phyloP scores from a whole-genome alignment of 2,113 vertebrate species.

The Burhinus bistriatus region DNA sequence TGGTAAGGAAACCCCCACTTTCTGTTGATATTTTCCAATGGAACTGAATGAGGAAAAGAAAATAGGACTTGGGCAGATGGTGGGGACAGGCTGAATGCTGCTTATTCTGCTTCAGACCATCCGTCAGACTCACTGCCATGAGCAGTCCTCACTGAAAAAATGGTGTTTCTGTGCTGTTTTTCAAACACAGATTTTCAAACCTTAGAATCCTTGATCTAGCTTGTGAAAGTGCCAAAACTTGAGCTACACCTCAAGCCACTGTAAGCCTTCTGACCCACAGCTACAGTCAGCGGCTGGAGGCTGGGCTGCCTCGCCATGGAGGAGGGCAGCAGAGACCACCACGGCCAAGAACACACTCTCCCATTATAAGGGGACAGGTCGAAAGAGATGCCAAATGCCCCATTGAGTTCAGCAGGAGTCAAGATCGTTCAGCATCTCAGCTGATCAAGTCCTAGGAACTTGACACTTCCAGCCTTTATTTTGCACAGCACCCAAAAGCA shows the following conservation, averaged over 20 bases:
- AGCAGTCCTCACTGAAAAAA: background rate
- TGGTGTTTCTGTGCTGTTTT: background rate
- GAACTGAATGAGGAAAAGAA: conserved; percentile 9
- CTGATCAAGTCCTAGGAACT: background rate
- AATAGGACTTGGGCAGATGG: conserved; percentile 13
- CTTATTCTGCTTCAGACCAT: background rate
- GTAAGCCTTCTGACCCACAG: background rate
- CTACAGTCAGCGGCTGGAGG: rapidly evolving
- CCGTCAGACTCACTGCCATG: background rate
- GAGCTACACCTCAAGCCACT: background rate
- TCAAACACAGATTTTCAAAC: background rate
- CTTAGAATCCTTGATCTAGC: background rate
- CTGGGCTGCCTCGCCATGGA: rapidly evolving
- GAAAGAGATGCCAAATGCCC: background rate
- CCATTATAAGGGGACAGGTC: background rate
- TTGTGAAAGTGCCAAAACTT: background rate
- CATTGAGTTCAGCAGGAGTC: background rate
- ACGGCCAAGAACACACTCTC: background rate
- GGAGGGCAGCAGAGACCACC: background rate
- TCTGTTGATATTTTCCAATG: conserved; percentile 38
- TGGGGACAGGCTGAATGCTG: background rate
- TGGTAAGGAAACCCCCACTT: conserved; percentile 13
- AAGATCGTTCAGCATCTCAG: background rate
- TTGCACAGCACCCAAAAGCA: background rate
- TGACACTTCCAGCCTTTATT: background rate